Evolutionary conservation across 2,888 invertebrate genomes (phyloP), one percentile per base, ranked within the genome.

Genomic region (Agrotis segetum): DNA sequence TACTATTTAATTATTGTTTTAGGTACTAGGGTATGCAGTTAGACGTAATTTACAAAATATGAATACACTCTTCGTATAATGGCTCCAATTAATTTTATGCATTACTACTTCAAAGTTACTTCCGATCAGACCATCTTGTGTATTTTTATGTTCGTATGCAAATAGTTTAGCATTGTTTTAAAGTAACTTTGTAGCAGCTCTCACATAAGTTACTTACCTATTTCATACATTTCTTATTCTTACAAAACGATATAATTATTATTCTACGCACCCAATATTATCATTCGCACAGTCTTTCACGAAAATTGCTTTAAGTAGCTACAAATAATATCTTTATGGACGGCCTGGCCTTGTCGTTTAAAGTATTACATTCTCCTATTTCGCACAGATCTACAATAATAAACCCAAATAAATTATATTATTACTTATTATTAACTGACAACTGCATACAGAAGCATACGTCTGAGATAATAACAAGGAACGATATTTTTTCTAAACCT

Each of bases 341-440:
- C 96, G 96, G 96, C 94, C 89, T 94, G 92, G 93, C 95, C 94
- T 94, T 91, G 77, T 85, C 83, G 82, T 76, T 81, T 76, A 72
- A 74, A 87, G 63, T 76, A 76, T 83, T 78, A 82, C 68, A 77
- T 83, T 79, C 78, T 78, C 69, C 77, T 84, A 81, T 78, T 81
- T 83, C 71, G 83, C 87, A 91, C 92, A 92, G 92, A 92, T 92
- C 92, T 89, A 73, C 64, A 81, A 70, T 68, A 68, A 71, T 77
- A 67, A 79, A 84, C 56, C 68, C 77, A 81, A 83, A 86, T 86
- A 86, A 84, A 79, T 85, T 82, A 79, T 75, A 74, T 74, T 40
- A 77, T 77, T 71, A 72, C 72, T 78, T 85, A 82, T 61, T 70
- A 71, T 70, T 79, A 79, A 77, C 72, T 74, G 74, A 78, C 71